Base-by-base conservation (phyloP, 1,140 invertebrate genomes). In the Eurytemora carolleeae region DNA sequence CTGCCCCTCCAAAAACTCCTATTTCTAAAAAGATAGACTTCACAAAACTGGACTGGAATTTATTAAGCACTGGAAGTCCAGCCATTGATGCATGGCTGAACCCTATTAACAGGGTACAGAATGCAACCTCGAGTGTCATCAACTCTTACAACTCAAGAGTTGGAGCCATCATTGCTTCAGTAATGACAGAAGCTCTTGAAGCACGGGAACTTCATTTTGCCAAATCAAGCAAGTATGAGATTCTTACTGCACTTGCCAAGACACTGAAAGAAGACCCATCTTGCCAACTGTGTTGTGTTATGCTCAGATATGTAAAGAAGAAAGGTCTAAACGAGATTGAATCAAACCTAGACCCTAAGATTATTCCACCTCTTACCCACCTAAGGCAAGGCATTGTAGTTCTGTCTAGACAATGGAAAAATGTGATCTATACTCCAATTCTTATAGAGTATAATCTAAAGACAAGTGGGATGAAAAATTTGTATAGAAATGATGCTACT, bases 1-100 rank as follows among this genome's bases (percentile, higher is more conserved):
- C 92, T 19, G 91, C 93, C 0, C 92, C 93, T 1, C 91, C 91
- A 0, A 80, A 87, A 65, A 87, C 88, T 17, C 88, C 91, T 0
- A 93, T 93, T 26, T 94, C 90, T 0, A 80, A 86, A 56, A 94
- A 94, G 75, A 91, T 94, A 63, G 91, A 96, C 71, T 92, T 87
- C 68, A 95, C 90, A 0, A 80, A 88, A 67, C 73, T 93, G 61
- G 93, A 97, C 72, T 96, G 92, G 91, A 96, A 97, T 75, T 74
- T 97, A 19, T 71, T 97, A 21, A 94, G 89, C 71, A 96, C 92
- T 2, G 89, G 89, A 3, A 92, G 89, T 0, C 91, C 93, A 0
- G 87, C 90, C n/a, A 44, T 44, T 44, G 31, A 44, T 44, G 31
- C 31, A 7, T 44, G 31, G 92, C 84, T 96, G 81, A 95, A 93